phyloP scores from a whole-genome alignment of 1,140 invertebrate genomes.

The Charaxes varanes region DNA sequence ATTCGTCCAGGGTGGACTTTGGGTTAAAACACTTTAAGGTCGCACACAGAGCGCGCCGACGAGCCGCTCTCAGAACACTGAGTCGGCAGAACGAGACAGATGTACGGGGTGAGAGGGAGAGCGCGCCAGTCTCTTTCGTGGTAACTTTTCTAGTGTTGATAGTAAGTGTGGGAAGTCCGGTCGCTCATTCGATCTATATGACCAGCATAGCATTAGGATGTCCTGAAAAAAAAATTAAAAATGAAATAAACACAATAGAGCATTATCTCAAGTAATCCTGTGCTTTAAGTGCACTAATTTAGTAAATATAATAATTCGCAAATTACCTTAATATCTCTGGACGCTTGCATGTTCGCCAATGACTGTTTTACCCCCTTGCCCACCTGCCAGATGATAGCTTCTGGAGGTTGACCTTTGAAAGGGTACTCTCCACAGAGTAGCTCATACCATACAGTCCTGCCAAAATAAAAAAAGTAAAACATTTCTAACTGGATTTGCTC shows the following conservation, averaged over 20 bases:
- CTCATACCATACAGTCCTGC: conserved; percentile 98
- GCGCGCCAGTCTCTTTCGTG: conserved; percentile 94
- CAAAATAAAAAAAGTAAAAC: not conserved
- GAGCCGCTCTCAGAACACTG: conserved; percentile 83
- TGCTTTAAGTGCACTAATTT: too few relatives aligned
- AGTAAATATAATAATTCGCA: not conserved
- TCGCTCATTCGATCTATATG: conserved; percentile 86
- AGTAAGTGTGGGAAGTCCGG: conserved; percentile 92
- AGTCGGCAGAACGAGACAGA: conserved; percentile 92
- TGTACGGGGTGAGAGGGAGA: conserved; percentile 98
- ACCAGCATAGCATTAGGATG: conserved; percentile 97
- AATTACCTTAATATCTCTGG: conserved; percentile 94
- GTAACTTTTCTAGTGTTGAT: conserved; percentile 90
- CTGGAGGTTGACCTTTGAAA: conserved; percentile 93
- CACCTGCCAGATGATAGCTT: conserved; percentile 98
- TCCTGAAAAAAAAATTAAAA: conserved; percentile 78
- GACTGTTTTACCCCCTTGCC: conserved; percentile 97
- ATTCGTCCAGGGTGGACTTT: too few relatives aligned
- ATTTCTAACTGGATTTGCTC: too few relatives aligned
- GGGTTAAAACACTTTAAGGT: conserved; percentile 16
- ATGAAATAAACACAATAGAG: too few relatives aligned
- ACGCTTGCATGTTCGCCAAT: conserved; percentile 93
- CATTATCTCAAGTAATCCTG: too few relatives aligned
- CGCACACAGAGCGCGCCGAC: conserved; percentile 22
- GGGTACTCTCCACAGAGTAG: conserved; percentile 97